These are phyloP conservation scores for Myotis lucifugus DNA, from an alignment of 2,113 vertebrate genomes.

Conservation along the genomic window DNA sequence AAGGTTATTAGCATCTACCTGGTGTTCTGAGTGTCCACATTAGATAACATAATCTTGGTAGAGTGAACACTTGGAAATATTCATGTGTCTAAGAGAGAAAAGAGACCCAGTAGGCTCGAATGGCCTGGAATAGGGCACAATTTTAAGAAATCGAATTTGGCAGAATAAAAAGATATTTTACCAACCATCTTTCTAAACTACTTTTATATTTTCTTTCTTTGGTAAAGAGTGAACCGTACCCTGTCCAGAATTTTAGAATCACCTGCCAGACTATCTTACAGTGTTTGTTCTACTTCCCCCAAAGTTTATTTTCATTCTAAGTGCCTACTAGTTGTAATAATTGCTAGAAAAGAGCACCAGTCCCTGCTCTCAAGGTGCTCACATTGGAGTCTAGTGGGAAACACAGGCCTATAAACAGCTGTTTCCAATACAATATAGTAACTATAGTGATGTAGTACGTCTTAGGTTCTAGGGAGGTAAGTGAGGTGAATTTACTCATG, in stretches of 20 bases:
- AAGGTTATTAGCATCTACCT: slow-evolving; percentile 60
- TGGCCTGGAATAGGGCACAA: background rate
- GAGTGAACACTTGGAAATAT: slow-evolving; percentile 2
- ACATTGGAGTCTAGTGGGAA: background rate
- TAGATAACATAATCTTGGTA: slow-evolving; percentile 6
- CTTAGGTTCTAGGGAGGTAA: rapidly evolving
- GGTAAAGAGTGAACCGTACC: background rate
- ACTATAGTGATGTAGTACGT: background rate
- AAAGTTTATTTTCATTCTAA: slow-evolving; percentile 14
- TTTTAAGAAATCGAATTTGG: slow-evolving; percentile 38
- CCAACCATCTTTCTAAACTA: background rate
- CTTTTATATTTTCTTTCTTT: background rate
- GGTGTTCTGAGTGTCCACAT: slow-evolving; percentile 44
- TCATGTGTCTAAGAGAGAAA: background rate
- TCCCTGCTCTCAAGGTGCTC: background rate
- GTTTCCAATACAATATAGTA: background rate
- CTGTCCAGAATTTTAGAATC: background rate
- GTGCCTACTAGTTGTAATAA: background rate
- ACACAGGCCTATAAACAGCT: background rate
- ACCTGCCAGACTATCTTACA: background rate
- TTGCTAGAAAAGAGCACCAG: background rate
- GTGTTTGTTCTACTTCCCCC: background rate
- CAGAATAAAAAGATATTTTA: background rate
- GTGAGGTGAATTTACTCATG: background rate
- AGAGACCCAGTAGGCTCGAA: background rate